Evolutionary conservation across 2,113 vertebrate species (phyloP), one percentile per base, ranked within the genome.

Genomic region (Microtus richardsoni): DNA sequence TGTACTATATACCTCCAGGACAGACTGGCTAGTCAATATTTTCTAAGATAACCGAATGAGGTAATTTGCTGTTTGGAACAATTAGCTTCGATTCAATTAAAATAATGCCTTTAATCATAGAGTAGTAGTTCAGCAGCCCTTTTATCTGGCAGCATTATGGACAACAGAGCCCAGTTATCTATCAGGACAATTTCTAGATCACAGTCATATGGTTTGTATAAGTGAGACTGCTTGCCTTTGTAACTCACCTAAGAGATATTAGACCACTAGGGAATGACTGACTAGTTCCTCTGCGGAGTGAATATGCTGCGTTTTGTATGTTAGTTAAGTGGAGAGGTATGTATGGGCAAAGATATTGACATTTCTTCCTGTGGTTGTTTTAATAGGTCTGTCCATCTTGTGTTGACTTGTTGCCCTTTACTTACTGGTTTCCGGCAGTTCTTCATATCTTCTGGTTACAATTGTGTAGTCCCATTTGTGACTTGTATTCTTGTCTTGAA

Each of bases 1-100:
- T 71, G 19, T 80, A 77, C 49, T 68, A 75, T 89, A 64, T 70
- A 70, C 5, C 60, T 88, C 30, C 26, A 92, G 80, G 68, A 94
- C 86, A 90, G 16, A 66, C 19, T 39, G 79, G 79, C 89, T 87
- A 19, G 17, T 83, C 77, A 89, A 64, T 87, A 66, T 80, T 91
- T 92, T 58, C 39, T 60, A 47, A 84, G 77, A n/a, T 93, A 78
- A 58, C 68, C 88, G 33, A 92, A n/a, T 83, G 62, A 92, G 21
- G 13, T 89, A 92, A 78, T 62, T 84, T 62, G 19, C n/a, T 94
- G 5, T 91, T 96, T 84, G 41, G 49, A 30, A 66, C 64, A 79
- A 21, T 95, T 88, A 79, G 52, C 36, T 93, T 75, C 83, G 33
- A 74, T 85, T 93, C 64, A 88, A 14, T 93, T 78, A 93, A 84